These are phyloP conservation scores for Synanthedon andrenaeformis DNA, from an alignment of 2,888 invertebrate species.

Conservation along the genomic window DNA sequence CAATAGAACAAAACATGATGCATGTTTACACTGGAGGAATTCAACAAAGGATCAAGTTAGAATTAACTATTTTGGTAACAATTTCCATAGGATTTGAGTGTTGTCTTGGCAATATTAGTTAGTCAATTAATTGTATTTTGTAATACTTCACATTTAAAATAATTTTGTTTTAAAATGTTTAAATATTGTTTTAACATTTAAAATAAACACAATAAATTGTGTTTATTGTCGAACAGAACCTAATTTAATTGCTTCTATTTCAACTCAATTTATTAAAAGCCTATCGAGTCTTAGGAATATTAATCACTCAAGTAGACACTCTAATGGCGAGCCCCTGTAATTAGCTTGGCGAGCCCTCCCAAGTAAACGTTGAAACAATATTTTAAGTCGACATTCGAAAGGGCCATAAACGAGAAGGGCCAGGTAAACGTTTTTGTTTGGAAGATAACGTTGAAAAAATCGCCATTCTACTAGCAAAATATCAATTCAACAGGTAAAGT, in stretches of 20 bases:
- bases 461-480: conserved; percentile 37
- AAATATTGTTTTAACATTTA: no score
- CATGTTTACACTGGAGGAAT: neutral
- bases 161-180: no score
- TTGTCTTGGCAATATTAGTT: no score
- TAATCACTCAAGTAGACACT: conserved; percentile 19
- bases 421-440: conserved; percentile 38
- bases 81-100: no score
- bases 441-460: conserved; percentile 24
- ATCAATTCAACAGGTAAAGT: conserved; percentile 46
- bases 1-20: conserved; percentile 1
- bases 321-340: conserved; percentile 39
- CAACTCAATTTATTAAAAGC: neutral
- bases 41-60: neutral
- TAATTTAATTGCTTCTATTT: no score
- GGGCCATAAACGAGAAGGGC: conserved; percentile 15
- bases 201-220: no score
- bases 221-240: no score
- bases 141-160: no score
- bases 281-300: neutral
- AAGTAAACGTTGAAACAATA: conserved; percentile 23
- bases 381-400: conserved; percentile 26
- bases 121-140: no score
- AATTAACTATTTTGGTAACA: no score
- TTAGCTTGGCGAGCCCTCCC: conserved; percentile 31